phyloP scores from a whole-genome alignment of 1,140 invertebrate species.

The Ceratina japonica region DNA sequence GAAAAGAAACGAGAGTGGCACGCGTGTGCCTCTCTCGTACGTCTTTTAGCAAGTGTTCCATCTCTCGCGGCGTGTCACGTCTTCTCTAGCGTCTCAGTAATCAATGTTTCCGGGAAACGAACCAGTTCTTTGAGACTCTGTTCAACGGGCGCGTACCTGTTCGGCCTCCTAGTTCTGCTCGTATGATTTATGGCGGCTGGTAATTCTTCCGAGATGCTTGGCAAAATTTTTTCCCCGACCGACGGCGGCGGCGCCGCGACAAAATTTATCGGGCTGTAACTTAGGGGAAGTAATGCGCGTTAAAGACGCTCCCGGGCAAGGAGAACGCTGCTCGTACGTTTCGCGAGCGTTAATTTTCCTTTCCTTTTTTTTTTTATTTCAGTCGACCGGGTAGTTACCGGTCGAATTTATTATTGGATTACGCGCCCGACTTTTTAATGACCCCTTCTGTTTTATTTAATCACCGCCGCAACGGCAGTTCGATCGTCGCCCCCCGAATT shows the following conservation, averaged over 20 bases:
- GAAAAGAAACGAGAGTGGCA: conserved; percentile 6
- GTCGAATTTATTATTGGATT: conserved; percentile 43
- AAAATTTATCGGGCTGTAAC: conserved; percentile 45
- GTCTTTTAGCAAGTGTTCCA: neutral
- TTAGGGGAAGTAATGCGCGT: conserved; percentile 33
- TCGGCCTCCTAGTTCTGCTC: neutral
- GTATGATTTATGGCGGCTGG: conserved; percentile 35
- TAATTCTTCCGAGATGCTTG: conserved; percentile 32
- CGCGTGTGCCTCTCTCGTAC: conserved; percentile 30
- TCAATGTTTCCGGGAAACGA: too few species aligned
- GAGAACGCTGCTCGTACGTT: conserved; percentile 31
- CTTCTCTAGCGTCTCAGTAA: too few species aligned
- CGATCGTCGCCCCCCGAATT: neutral
- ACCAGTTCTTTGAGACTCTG: too few species aligned
- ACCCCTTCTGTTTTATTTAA: conserved; percentile 21
- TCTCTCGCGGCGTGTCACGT: too few species aligned
- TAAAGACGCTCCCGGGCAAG: conserved; percentile 36
- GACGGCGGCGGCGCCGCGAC: neutral
- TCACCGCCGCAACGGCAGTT: neutral
- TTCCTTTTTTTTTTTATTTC: neutral
- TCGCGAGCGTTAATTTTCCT: conserved; percentile 34
- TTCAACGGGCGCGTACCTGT: too few species aligned
- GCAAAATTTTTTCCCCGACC: conserved; percentile 28
- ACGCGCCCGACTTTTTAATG: conserved; percentile 14
- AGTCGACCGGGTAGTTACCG: conserved; percentile 2